Evolutionary conservation across 2,113 vertebrate species (phyloP).

Genomic region (Sebastes fasciatus): DNA sequence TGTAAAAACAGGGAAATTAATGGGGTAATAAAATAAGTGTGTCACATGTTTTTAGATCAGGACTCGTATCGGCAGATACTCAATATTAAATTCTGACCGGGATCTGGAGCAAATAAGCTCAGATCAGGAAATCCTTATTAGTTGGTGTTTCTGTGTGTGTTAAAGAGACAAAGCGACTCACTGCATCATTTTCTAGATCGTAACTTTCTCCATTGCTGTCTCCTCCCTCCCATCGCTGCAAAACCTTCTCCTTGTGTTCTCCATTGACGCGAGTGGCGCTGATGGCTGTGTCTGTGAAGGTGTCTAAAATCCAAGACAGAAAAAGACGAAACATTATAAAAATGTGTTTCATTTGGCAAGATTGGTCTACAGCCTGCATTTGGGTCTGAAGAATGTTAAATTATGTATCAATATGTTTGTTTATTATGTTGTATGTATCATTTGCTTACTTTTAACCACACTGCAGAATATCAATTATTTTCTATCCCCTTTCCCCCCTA

Average conservation of each 20-base stretch:
- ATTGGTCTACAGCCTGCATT: background rate
- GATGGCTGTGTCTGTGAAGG: conserved; percentile 92
- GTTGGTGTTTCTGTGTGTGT: background rate
- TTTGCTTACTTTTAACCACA: conserved; percentile 9
- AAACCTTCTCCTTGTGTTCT: conserved; percentile 92
- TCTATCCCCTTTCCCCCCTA: background rate
- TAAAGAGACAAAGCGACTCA: conserved; percentile 61
- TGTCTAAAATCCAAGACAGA: conserved; percentile 79
- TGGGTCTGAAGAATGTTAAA: background rate
- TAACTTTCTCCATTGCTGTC: conserved; percentile 92
- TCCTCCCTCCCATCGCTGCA: conserved; percentile 93
- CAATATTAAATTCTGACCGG: background rate
- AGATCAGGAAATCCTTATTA: background rate
- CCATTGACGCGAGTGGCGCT: conserved; percentile 90
- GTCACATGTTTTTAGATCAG: background rate
- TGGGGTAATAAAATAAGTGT: background rate
- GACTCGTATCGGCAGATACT: background rate
- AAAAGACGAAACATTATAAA: background rate
- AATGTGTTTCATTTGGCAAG: background rate
- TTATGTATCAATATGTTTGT: background rate
- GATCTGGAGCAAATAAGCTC: no score
- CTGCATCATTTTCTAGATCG: conserved; percentile 91
- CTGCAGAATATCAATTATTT: background rate
- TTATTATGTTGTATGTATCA: no score
- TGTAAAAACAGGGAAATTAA: background rate